Percentiles rank a stretch among this genome's conserved stretches.
These are phyloP conservation scores for Cremastinae sp. DNA, from an alignment of 2,888 invertebrate species.

Conservation along the genomic window DNA sequence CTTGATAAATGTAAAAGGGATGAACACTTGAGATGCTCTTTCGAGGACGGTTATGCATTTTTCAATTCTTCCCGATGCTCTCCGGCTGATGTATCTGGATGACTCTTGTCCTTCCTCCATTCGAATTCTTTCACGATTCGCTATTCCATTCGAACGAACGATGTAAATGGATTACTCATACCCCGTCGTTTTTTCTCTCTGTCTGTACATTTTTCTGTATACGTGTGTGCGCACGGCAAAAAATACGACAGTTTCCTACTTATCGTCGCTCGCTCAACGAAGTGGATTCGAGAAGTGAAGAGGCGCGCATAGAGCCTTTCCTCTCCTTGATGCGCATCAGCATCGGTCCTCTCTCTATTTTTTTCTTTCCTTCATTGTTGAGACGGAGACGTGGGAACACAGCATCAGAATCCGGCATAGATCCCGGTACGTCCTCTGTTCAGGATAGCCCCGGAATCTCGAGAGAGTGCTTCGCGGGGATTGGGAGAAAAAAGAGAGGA, in stretches of 20 bases:
- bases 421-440: conserved; percentile 57
- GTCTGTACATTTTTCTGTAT: conserved; percentile 1
- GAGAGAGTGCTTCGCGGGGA: conserved; percentile 36
- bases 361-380: conserved; percentile 20
- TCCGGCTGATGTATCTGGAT: conserved; percentile 42
- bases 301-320: conserved; percentile 41
- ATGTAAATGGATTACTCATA: conserved; percentile 61
- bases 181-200: conserved; percentile 11
- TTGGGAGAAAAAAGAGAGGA: conserved; percentile 14
- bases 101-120: conserved; percentile 43
- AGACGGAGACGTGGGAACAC: conserved; percentile 65
- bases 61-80: conserved; percentile 4
- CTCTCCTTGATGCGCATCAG: conserved; percentile 30
- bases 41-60: conserved; percentile 17
- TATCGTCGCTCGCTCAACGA: conserved; percentile 63
- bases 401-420: conserved; percentile 47
- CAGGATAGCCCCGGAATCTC: conserved; percentile 38
- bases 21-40: conserved; percentile 7
- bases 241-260: conserved; percentile 55
- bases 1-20: background rate
- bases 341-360: conserved; percentile 19
- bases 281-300: conserved; percentile 68
- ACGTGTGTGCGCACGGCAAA: conserved; percentile 17
- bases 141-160: conserved; percentile 55
- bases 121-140: conserved; percentile 47